phyloP scores from a whole-genome alignment of 2,888 invertebrate species.

The Drosophila mimica region DNA sequence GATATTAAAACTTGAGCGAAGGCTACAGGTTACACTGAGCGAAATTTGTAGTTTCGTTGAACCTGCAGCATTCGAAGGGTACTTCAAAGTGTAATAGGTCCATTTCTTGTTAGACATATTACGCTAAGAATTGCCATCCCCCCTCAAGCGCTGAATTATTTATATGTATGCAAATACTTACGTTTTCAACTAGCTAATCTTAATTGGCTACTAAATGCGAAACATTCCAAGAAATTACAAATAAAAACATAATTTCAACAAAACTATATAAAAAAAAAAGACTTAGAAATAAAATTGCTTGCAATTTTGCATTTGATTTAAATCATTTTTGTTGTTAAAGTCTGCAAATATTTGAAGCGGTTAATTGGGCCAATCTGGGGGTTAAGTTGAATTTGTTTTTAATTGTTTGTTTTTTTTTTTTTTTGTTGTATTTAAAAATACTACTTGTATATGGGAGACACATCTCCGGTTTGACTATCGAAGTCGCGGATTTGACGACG shows the following conservation, averaged over 20 bases:
- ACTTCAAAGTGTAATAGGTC: background rate
- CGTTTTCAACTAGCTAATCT: slow-evolving; percentile 38
- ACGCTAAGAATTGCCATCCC: slow-evolving; percentile 1
- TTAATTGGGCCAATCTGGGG: slow-evolving; percentile 47
- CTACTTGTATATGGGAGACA: slow-evolving; percentile 27
- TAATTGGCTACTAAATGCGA: slow-evolving; percentile 18
- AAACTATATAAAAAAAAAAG: slow-evolving; percentile 32
- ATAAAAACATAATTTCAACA: slow-evolving; percentile 14
- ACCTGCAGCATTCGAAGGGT: slow-evolving; percentile 1
- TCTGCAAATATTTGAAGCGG: slow-evolving; percentile 44
- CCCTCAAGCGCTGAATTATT: background rate
- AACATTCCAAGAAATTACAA: slow-evolving; percentile 35
- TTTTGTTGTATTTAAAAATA: slow-evolving; percentile 27
- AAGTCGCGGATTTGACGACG: slow-evolving; percentile 77
- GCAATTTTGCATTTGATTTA: slow-evolving; percentile 34
- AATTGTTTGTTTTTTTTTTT: slow-evolving; percentile 11
- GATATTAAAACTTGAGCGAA: background rate
- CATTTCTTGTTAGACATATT: background rate
- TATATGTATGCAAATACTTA: slow-evolving; percentile 36
- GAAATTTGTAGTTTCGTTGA: background rate
- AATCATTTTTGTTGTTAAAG: slow-evolving; percentile 7
- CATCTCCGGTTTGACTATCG: slow-evolving; percentile 70
- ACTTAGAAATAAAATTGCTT: slow-evolving; percentile 37
- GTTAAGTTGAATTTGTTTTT: slow-evolving; percentile 6
- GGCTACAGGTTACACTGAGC: slow-evolving; percentile 1